phyloP scores from a whole-genome alignment of 2,113 vertebrate species.

The Mus spicilegus region DNA sequence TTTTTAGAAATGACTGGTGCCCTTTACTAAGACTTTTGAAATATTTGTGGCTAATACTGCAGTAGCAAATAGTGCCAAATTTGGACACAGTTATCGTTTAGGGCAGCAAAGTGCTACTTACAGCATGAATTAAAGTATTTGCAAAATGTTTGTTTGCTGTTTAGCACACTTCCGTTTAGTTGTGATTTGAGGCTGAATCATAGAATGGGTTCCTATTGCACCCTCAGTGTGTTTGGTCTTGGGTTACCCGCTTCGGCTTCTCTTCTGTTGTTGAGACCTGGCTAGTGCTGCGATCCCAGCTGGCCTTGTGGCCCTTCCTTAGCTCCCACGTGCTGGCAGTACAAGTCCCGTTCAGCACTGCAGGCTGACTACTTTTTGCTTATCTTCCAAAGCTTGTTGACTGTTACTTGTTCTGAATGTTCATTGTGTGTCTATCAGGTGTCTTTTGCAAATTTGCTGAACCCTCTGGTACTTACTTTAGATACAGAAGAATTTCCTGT shows the following conservation, averaged over 20 bases:
- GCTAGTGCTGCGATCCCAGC: neutral
- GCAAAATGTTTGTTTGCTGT: slow-evolving; percentile 33
- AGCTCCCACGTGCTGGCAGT: neutral
- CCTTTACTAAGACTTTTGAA: slow-evolving; percentile 66
- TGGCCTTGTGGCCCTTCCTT: neutral
- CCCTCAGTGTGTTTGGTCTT: neutral
- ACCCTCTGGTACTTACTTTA: neutral
- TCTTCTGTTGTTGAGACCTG: neutral
- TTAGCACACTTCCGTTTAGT: neutral
- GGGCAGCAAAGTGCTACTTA: slow-evolving; percentile 44
- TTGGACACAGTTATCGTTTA: slow-evolving; percentile 50
- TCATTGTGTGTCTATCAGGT: neutral
- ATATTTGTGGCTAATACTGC: slow-evolving; percentile 44
- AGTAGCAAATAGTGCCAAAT: slow-evolving; percentile 56
- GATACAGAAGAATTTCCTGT: slow-evolving; percentile 1
- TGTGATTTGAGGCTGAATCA: neutral
- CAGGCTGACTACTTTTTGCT: neutral
- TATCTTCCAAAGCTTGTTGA: neutral
- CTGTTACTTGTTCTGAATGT: neutral
- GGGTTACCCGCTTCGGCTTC: too few species aligned
- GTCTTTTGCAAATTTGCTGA: neutral
- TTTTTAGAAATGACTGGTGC: slow-evolving; percentile 64
- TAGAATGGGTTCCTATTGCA: neutral
- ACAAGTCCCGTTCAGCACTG: neutral
- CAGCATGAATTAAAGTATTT: slow-evolving; percentile 56